Conservation (phyloP, 2,888 invertebrate species). For the Eupithecia insigniata region DNA sequence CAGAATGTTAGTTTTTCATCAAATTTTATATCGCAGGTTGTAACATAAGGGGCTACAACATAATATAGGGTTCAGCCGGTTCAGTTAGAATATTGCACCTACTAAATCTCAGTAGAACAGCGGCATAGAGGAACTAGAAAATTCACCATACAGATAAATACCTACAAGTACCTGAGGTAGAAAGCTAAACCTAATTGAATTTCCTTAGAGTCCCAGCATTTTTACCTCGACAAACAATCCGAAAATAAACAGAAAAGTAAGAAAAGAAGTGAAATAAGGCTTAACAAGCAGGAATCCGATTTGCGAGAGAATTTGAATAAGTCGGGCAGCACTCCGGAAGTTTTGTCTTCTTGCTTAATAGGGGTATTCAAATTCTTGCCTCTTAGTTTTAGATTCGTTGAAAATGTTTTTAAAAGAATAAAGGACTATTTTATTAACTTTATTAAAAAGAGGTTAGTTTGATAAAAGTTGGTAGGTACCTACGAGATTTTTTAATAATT, state of each 20-base stretch:
- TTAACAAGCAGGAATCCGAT: constrained; percentile 82
- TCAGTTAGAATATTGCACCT: too few species aligned
- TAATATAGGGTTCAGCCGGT: too few species aligned
- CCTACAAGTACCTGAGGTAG: background rate
- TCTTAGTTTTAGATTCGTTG: constrained; percentile 27
- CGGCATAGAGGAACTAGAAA: too few species aligned
- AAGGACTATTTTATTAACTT: background rate
- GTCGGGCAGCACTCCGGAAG: constrained; percentile 51
- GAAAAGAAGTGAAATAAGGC: constrained; percentile 71
- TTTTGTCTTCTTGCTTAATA: constrained; percentile 40
- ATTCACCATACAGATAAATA: background rate
- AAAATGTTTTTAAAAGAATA: constrained; percentile 13
- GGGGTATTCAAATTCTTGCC: constrained; percentile 34
- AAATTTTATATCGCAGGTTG: too few species aligned
- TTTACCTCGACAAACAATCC: constrained; percentile 48
- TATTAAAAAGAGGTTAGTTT: background rate
- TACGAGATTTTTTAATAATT: too few species aligned
- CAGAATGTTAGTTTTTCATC: too few species aligned
- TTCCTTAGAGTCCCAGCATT: constrained; percentile 23
- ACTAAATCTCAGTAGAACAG: too few species aligned
- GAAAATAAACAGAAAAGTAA: constrained; percentile 62
- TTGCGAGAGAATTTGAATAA: constrained; percentile 79
- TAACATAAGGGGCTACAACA: too few species aligned
- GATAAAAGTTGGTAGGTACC: too few species aligned
- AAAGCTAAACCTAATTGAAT: constrained; percentile 18